Evolutionary conservation across 2,113 vertebrate species (phyloP).

Genomic region (Atherinomorus stipes): DNA sequence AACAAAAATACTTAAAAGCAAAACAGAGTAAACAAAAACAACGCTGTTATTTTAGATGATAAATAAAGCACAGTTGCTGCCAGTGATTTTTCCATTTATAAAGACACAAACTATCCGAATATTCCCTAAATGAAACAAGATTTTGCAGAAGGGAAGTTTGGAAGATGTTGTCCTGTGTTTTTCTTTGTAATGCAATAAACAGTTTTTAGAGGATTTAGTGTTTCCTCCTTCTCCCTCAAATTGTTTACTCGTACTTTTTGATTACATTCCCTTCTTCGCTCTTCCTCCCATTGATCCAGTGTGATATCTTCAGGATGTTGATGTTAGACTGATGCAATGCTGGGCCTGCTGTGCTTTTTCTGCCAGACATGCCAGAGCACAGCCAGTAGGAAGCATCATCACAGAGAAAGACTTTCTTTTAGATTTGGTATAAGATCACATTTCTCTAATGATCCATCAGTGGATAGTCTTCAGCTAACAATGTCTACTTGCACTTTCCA

Average conservation of each 20-base stretch:
- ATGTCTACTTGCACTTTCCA: slow-evolving; percentile 67
- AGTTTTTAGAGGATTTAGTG: slow-evolving; percentile 42
- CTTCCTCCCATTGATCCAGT: slow-evolving; percentile 54
- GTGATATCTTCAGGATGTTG: slow-evolving; percentile 65
- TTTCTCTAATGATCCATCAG: slow-evolving; percentile 61
- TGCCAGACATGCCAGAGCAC: slow-evolving; percentile 59
- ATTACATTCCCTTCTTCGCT: slow-evolving; percentile 34
- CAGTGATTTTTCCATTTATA: background rate
- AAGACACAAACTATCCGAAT: background rate
- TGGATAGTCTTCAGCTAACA: slow-evolving; percentile 60
- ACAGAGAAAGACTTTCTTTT: slow-evolving; percentile 52
- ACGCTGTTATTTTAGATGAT: slow-evolving; percentile 1
- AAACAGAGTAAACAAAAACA: slow-evolving; percentile 5
- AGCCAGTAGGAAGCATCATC: slow-evolving; percentile 54
- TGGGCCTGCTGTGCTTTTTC: slow-evolving; percentile 59
- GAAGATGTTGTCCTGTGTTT: background rate
- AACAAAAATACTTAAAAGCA: slow-evolving; percentile 10
- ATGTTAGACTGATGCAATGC: slow-evolving; percentile 77
- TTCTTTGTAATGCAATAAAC: slow-evolving; percentile 17
- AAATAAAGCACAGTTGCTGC: background rate
- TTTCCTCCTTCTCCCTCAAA: slow-evolving; percentile 25
- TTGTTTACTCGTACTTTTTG: slow-evolving; percentile 53
- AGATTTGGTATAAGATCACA: slow-evolving; percentile 48
- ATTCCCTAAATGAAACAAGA: background rate
- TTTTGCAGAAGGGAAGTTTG: background rate